Evolutionary conservation across 2,797 vertebrate species (phyloP), one percentile per base, ranked within the genome.

Genomic region (Nothura maculosa): DNA sequence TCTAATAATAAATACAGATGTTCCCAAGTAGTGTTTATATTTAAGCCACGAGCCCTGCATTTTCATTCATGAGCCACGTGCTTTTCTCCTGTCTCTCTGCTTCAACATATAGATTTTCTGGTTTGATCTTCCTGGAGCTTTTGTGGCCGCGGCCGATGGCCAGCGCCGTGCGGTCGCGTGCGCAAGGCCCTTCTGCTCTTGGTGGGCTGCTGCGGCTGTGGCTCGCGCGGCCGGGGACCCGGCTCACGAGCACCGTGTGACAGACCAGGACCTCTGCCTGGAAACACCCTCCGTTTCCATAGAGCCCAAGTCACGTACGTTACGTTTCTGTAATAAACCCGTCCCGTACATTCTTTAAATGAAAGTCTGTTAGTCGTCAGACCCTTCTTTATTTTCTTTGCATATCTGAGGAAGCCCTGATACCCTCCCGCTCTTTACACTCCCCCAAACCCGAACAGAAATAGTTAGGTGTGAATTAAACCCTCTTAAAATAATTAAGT

Each of bases 1-100:
- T 73, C 85, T 85, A 73, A 76, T 32, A 95, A 90, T 87, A 93
- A 75, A 58, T 81, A 77, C 91, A 95, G 88, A 55, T 92, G 86
- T 88, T 92, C 16, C 86, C 77, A 93, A 93, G 45, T 28, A 82
- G 21, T 12, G 22, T 68, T 89, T 92, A 27, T 84, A 74, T 70
- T 93, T 89, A 58, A 57, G 30, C 24, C 63, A 30, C 24, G 63
- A 66, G 32, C 60, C 34, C 45, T 28, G 38, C 34, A 28, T 89
- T 94, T 92, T 73, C 76, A 19, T 52, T 48, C 79, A 72, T 16
- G 55, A 68, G 34, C 50, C 91, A 81, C 0, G 0, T 63, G 52
- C 24, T 85, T 89, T 72, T 76, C 87, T 80, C 78, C 74, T 81
- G 69, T 42, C 0, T 2, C 38, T 91, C 92, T 58, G 40, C 42